phyloP scores from a whole-genome alignment of 1,140 invertebrate genomes.

The Drosophila simulans region DNA sequence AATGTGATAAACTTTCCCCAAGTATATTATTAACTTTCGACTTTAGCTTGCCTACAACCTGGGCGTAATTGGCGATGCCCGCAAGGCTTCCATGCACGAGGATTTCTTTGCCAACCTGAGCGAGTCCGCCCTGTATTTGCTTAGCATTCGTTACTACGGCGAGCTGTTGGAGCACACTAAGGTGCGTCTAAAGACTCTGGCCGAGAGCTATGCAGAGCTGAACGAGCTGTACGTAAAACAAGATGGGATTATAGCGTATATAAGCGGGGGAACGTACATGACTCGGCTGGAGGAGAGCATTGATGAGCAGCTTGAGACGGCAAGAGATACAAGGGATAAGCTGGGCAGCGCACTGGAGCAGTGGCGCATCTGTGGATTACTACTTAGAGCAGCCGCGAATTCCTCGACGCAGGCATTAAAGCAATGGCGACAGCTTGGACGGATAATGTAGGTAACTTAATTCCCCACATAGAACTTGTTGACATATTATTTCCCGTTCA shows the following conservation, averaged over 20 bases:
- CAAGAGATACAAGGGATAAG: conserved; percentile 78
- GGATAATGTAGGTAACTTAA: conserved; percentile 50
- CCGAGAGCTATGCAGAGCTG: conserved; percentile 69
- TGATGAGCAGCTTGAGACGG: conserved; percentile 75
- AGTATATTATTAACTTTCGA: conserved; percentile 15
- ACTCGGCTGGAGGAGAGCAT: conserved; percentile 76
- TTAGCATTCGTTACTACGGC: conserved; percentile 69
- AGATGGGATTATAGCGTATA: conserved; percentile 80
- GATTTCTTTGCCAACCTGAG: conserved; percentile 84
- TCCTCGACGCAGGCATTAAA: conserved; percentile 69
- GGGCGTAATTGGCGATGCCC: conserved; percentile 74
- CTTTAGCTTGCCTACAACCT: conserved; percentile 73
- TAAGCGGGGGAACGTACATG: conserved; percentile 81
- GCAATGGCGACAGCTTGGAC: conserved; percentile 65
- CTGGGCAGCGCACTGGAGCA: conserved; percentile 79
- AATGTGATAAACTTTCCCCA: conserved; percentile 8
- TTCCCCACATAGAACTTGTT: not conserved
- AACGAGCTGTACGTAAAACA: conserved; percentile 78
- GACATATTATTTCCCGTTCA: conserved; percentile 4
- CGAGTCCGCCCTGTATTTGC: conserved; percentile 72
- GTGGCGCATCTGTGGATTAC: conserved; percentile 79
- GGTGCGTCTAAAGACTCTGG: conserved; percentile 60
- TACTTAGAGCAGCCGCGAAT: conserved; percentile 70
- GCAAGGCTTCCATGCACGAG: conserved; percentile 83
- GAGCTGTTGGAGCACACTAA: conserved; percentile 77